Percentiles rank a stretch among this genome's conserved stretches.
These are phyloP conservation scores for Cyclophora albipunctata DNA, from an alignment of 2,888 invertebrate species.

Conservation along the genomic window DNA sequence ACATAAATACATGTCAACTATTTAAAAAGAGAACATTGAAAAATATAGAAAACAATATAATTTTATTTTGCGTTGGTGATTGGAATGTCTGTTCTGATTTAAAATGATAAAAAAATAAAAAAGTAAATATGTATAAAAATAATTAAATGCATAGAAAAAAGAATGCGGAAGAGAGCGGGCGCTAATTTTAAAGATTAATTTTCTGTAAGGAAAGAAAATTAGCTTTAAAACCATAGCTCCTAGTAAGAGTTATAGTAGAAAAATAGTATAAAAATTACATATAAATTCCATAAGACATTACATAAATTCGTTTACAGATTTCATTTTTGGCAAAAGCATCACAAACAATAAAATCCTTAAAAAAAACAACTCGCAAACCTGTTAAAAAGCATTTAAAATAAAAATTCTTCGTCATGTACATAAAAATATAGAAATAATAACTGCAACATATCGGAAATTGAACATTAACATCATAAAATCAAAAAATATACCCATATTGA, in stretches of 20 bases:
- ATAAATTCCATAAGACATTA: conserved; percentile 1
- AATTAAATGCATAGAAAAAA: conserved; percentile 17
- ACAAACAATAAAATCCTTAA: conserved; percentile 6
- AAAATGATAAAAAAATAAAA: conserved; percentile 3
- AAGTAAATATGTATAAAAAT: conserved; percentile 3
- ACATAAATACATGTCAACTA: conserved; percentile 15
- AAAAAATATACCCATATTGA: conserved; percentile 6
- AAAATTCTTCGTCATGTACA: neutral
- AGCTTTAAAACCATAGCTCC: too few relatives aligned
- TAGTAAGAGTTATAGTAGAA: neutral
- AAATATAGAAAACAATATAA: conserved; percentile 2
- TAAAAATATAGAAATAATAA: neutral
- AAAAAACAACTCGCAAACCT: conserved; percentile 1
- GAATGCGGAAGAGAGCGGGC: neutral
- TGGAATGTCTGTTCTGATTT: conserved; percentile 4
- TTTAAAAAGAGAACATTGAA: conserved; percentile 6
- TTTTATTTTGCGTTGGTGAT: conserved; percentile 1
- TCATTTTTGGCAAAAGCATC: conserved; percentile 16
- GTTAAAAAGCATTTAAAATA: conserved; percentile 1
- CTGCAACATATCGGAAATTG: neutral
- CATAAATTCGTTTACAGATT: conserved; percentile 13
- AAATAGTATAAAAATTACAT: conserved; percentile 1
- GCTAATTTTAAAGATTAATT: too few relatives aligned
- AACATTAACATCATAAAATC: conserved; percentile 1
- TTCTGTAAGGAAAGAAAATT: too few relatives aligned